Percentiles rank a stretch among this genome's conserved stretches.
Evolutionary conservation across 1,140 invertebrate species (phyloP).

Genomic region (Aculops lycopersici): DNA sequence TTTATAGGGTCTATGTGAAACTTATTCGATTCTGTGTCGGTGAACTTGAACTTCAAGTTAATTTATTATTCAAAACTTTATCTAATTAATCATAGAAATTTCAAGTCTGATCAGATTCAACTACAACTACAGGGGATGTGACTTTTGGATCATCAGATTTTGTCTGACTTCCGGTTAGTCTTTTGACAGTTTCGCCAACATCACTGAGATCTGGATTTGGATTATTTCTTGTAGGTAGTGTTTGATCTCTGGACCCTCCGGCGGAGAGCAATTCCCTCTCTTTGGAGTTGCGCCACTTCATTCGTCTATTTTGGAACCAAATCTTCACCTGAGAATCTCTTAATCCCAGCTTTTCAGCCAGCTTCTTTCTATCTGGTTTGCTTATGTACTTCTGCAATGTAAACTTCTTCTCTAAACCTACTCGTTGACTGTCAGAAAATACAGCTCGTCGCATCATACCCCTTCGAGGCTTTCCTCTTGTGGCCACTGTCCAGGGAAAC

Average conservation of each 20-base stretch:
- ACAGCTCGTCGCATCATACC: constrained; percentile 85
- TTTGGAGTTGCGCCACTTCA: constrained; percentile 91
- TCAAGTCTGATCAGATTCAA: too few relatives aligned
- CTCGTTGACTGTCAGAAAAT: constrained; percentile 62
- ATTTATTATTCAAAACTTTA: too few relatives aligned
- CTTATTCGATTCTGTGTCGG: too few relatives aligned
- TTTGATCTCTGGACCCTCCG: constrained; percentile 69
- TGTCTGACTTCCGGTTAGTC: too few relatives aligned
- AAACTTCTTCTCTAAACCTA: constrained; percentile 70
- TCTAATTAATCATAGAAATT: too few relatives aligned
- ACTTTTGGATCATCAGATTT: too few relatives aligned
- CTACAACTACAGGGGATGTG: too few relatives aligned
- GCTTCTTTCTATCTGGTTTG: constrained; percentile 75
- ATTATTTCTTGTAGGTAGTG: constrained; percentile 79
- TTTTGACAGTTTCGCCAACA: constrained; percentile 23
- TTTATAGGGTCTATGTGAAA: too few relatives aligned
- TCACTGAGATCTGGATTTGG: constrained; percentile 79
- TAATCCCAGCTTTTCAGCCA: constrained; percentile 70
- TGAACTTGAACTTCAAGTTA: too few relatives aligned
- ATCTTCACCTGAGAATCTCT: constrained; percentile 74
- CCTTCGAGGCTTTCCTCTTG: constrained; percentile 28
- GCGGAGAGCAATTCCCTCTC: constrained; percentile 67
- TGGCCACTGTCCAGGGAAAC: constrained; percentile 43
- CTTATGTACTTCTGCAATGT: constrained; percentile 93
- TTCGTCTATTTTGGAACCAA: constrained; percentile 76